Conservation (phyloP, 2,888 invertebrate species). For the Leptodirus hochenwartii region DNA sequence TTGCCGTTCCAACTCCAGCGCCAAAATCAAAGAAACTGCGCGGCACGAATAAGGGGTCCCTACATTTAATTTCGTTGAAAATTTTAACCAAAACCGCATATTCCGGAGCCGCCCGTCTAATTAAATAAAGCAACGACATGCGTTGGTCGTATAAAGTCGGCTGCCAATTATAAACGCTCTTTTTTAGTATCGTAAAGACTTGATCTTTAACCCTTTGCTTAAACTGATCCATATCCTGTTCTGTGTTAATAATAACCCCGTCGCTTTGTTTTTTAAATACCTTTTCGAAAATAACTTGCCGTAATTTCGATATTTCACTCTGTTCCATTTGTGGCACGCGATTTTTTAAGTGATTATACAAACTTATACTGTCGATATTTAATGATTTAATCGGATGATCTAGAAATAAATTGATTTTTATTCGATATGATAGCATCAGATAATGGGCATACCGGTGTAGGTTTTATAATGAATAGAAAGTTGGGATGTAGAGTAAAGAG, state of each 20-base stretch:
- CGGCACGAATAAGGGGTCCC: conserved; percentile 52
- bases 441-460: too few relatives aligned
- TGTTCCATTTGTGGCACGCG: conserved; percentile 48
- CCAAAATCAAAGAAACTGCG: conserved; percentile 77
- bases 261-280: conserved; percentile 15
- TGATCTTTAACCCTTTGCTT: conserved; percentile 32
- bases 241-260: conserved; percentile 24
- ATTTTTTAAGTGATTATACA: conserved; percentile 40
- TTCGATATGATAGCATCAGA: too few relatives aligned
- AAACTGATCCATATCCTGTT: conserved; percentile 26
- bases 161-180: conserved; percentile 53
- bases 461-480: neutral
- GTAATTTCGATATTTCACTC: conserved; percentile 29
- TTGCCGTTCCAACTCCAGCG: conserved; percentile 72
- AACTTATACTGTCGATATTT: conserved; percentile 30
- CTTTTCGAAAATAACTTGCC: conserved; percentile 24
- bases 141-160: conserved; percentile 48
- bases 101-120: conserved; percentile 52
- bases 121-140: conserved; percentile 49
- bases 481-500: neutral
- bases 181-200: conserved; percentile 36
- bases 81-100: conserved; percentile 54
- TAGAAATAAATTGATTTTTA: conserved; percentile 15
- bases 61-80: conserved; percentile 49
- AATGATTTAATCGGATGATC: conserved; percentile 40